Percentiles rank a stretch among this genome's conserved stretches.
Evolutionary conservation across 1,140 invertebrate species (phyloP).

Genomic region (Trissolcus basalis): DNA sequence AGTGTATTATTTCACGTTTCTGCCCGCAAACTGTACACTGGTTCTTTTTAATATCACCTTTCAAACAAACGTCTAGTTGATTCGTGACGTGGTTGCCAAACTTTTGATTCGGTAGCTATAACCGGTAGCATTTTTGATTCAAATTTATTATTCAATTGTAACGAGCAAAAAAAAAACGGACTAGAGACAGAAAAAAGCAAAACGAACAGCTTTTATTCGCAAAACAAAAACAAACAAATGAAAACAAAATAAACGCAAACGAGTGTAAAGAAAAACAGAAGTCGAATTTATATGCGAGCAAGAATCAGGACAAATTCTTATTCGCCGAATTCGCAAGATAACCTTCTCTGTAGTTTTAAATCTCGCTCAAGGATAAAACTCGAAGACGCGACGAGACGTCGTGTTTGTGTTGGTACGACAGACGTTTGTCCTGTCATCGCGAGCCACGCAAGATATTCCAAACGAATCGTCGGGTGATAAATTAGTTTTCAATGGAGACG

Average conservation of each 20-base stretch:
- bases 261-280: constrained; percentile 12
- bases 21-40: too few species aligned
- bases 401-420: constrained; percentile 17
- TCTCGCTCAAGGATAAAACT: constrained; percentile 35
- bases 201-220: too few species aligned
- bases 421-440: constrained; percentile 35
- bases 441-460: background rate
- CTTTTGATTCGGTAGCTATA: too few species aligned
- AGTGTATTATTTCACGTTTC: constrained; percentile 6
- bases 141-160: too few species aligned
- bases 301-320: constrained; percentile 51
- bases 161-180: too few species aligned
- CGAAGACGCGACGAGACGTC: constrained; percentile 16
- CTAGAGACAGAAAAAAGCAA: too few species aligned
- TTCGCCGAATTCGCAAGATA: constrained; percentile 40
- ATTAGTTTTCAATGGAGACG: constrained; percentile 20
- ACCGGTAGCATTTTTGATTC: too few species aligned
- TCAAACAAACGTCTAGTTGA: too few species aligned
- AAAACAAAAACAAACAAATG: too few species aligned
- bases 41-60: background rate
- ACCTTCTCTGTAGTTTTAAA: constrained; percentile 45
- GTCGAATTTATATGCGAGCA: constrained; percentile 22
- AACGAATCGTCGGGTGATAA: constrained; percentile 20
- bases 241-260: background rate
- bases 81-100: too few species aligned